Base-by-base conservation (phyloP, 2,888 invertebrate genomes). In the Megalurothrips usitatus region DNA sequence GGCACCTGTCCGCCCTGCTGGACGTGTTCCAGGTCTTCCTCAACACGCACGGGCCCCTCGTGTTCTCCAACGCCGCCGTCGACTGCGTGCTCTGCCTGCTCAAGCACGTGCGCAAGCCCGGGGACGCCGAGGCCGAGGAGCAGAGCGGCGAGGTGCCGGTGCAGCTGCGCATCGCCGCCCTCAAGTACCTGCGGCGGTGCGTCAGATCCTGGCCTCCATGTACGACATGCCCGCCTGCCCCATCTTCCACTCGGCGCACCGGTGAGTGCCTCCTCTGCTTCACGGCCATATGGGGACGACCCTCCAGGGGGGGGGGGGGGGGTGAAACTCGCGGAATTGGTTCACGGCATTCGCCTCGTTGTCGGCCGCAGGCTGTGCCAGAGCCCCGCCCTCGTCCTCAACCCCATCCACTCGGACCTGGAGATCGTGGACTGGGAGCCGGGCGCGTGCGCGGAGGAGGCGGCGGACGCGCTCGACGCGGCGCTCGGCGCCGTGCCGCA, bases 1-100 rank as follows among this genome's bases (percentile, higher is more conserved):
- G 83, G 79, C 92, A 92, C 85, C 91, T 93, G 34, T 90, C 92
- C 0, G 92, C 93, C 0, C 92, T 95, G 82, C 88, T 95, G 81
- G 98, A 98, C 87, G 97, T 98, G 80, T 98, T 99, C 86, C 93
- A 95, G 86, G 95, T 96, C 43, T 99, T 98, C 87, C 91, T 98
- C 3, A 93, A 93, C 84, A 97, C 97, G 23, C 96, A 98, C 85
- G 97, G 98, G 85, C 94, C 97, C 23, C 88, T 96, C 81, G 97
- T 98, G 0, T 97, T 98, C 87, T 94, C 97, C 3, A 97, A 97
- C 87, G 97, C 97, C 23, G 96, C 97, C 8, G 90, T 97, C 11
- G 98, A 98, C 86, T 98, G 97, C 86, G 96, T 98, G 81, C 88
- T 97, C 8, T 98, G 98, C 87, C 90, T 98, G 14, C 88, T 98